Conservation (phyloP, 2,113 vertebrate genomes). For the Morone saxatilis region DNA sequence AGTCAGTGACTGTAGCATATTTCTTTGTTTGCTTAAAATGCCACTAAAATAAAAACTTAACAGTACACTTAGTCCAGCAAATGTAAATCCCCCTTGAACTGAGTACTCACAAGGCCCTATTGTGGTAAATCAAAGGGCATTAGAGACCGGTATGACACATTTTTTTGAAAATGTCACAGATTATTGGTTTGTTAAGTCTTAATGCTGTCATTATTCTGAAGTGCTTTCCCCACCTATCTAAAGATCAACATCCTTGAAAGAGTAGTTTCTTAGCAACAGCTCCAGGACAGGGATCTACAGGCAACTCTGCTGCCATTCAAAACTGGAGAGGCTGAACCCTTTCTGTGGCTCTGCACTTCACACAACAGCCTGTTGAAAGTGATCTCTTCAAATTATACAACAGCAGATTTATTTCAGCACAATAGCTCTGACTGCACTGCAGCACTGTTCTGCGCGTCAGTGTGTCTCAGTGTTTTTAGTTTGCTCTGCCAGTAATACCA, state of each 20-base stretch:
- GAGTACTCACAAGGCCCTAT: neutral
- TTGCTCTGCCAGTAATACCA: slow-evolving; percentile 24
- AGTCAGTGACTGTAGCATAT: too few species aligned
- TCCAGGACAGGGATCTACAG: slow-evolving; percentile 46
- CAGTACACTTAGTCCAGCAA: neutral
- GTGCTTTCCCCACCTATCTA: slow-evolving; percentile 28
- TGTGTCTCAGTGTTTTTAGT: slow-evolving; percentile 12
- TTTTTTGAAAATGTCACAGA: slow-evolving; percentile 34
- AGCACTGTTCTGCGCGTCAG: neutral
- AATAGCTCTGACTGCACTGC: slow-evolving; percentile 34
- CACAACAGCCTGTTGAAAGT: slow-evolving; percentile 59
- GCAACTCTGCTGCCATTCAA: slow-evolving; percentile 42
- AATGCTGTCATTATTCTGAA: slow-evolving; percentile 32
- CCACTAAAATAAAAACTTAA: neutral
- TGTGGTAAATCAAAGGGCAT: slow-evolving; percentile 1
- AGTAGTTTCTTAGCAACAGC: slow-evolving; percentile 67
- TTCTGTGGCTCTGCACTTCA: slow-evolving; percentile 46
- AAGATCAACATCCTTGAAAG: slow-evolving; percentile 57
- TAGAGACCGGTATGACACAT: neutral
- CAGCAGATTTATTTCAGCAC: slow-evolving; percentile 54
- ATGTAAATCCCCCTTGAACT: neutral
- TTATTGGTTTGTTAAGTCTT: slow-evolving; percentile 28
- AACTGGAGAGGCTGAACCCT: slow-evolving; percentile 39
- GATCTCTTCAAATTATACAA: slow-evolving; percentile 60
- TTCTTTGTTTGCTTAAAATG: slow-evolving; percentile 2